phyloP scores from a whole-genome alignment of 2,797 vertebrate genomes.

The Rhyacichthys aspro region DNA sequence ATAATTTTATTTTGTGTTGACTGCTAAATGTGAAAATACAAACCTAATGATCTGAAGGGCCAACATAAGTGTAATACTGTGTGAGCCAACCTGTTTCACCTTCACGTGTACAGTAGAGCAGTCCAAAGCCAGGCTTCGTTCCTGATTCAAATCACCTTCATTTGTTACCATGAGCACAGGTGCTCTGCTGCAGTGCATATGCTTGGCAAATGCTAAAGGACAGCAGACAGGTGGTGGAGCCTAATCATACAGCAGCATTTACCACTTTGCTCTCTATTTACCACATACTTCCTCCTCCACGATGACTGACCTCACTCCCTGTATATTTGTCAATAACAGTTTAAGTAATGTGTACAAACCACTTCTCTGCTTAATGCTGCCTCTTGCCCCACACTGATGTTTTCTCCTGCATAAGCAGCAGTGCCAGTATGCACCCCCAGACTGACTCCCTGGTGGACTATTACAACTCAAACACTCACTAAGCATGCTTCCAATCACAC shows the following conservation, averaged over 20 bases:
- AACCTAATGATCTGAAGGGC: too few species aligned
- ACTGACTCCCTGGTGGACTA: constrained; percentile 31
- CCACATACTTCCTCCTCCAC: constrained; percentile 1
- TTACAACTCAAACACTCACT: constrained; percentile 21
- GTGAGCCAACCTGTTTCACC: background rate
- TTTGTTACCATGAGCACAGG: constrained; percentile 58
- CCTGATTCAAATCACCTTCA: constrained; percentile 63
- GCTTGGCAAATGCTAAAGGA: constrained; percentile 44
- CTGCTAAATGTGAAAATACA: too few species aligned
- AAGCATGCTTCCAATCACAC: constrained; percentile 17
- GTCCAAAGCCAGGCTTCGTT: constrained; percentile 27
- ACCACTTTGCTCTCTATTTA: constrained; percentile 20
- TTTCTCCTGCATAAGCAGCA: constrained; percentile 60
- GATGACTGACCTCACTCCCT: constrained; percentile 19
- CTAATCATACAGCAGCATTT: constrained; percentile 56
- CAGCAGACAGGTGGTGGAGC: constrained; percentile 60
- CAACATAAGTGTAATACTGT: too few species aligned
- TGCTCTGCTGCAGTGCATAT: constrained; percentile 55
- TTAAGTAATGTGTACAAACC: constrained; percentile 50
- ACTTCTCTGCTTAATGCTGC: constrained; percentile 36
- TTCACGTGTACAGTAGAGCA: background rate
- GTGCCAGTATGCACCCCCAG: constrained; percentile 42
- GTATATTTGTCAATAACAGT: constrained; percentile 33
- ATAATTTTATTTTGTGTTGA: too few species aligned
- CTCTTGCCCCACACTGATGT: constrained; percentile 56